Percentiles rank a stretch among this genome's conserved stretches.
These are phyloP conservation scores for Anableps anableps DNA, from an alignment of 2,797 vertebrate species.

Conservation along the genomic window DNA sequence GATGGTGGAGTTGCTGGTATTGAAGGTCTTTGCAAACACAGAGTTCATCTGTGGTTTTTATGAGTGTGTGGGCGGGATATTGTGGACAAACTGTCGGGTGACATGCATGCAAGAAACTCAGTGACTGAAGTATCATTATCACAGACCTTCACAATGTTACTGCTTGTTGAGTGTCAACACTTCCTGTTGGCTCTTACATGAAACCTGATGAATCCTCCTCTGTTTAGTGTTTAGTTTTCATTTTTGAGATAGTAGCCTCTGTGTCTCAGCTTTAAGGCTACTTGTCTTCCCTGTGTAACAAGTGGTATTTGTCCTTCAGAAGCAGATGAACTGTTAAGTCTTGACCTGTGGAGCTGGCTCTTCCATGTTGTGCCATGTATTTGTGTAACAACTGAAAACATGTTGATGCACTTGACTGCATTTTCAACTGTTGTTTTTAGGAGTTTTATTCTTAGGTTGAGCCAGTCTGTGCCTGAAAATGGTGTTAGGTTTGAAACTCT, in stretches of 20 bases:
- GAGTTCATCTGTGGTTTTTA: background rate
- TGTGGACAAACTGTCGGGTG: background rate
- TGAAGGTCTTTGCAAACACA: background rate
- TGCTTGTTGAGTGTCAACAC: background rate
- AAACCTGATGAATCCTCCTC: background rate
- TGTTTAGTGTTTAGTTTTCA: background rate
- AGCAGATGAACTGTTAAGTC: background rate
- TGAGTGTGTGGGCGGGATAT: background rate
- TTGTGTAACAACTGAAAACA: too few relatives aligned
- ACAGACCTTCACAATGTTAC: background rate
- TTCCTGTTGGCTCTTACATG: background rate
- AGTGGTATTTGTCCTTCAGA: background rate
- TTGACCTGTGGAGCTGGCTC: too few relatives aligned
- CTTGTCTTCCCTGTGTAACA: background rate
- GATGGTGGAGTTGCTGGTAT: background rate
- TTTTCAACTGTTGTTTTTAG: too few relatives aligned
- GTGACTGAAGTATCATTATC: background rate
- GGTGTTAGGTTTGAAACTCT: too few relatives aligned
- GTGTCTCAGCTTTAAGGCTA: background rate
- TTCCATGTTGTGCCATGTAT: too few relatives aligned
- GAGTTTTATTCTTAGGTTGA: too few relatives aligned
- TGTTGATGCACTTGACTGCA: too few relatives aligned
- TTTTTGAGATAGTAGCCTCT: background rate
- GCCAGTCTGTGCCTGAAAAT: too few relatives aligned
- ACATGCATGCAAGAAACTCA: background rate